phyloP scores from a whole-genome alignment of 2,888 invertebrate genomes.

The Schizotus pectinicornis region DNA sequence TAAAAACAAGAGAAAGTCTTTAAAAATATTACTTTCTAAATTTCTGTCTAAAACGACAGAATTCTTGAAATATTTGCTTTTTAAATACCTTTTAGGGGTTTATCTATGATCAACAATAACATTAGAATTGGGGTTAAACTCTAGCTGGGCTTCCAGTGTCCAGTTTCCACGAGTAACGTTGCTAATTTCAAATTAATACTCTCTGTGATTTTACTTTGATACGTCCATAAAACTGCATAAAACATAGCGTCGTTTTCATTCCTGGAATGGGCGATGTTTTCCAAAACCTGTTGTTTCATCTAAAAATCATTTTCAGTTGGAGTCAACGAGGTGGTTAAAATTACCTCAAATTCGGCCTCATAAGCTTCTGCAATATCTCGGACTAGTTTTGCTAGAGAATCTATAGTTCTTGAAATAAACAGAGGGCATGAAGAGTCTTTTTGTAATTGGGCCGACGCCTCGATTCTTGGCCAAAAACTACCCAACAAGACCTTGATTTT shows the following conservation, averaged over 20 bases:
- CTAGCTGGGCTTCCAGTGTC: slow-evolving; percentile 45
- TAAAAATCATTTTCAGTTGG: slow-evolving; percentile 34
- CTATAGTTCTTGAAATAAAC: slow-evolving; percentile 51
- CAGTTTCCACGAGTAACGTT: slow-evolving; percentile 54
- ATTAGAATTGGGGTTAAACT: background rate
- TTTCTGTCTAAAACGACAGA: too few relatives aligned
- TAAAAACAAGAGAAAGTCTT: too few relatives aligned
- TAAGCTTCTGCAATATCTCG: slow-evolving; percentile 52
- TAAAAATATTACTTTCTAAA: too few relatives aligned
- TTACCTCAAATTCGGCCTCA: slow-evolving; percentile 55
- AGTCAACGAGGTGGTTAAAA: slow-evolving; percentile 1
- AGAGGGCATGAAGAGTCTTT: slow-evolving; percentile 45
- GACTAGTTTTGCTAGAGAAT: slow-evolving; percentile 43
- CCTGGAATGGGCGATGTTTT: slow-evolving; percentile 58
- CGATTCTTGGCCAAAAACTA: slow-evolving; percentile 46
- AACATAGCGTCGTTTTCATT: slow-evolving; percentile 57
- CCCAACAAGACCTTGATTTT: slow-evolving; percentile 42
- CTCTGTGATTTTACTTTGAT: slow-evolving; percentile 57
- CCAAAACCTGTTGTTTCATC: slow-evolving; percentile 53
- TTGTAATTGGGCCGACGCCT: slow-evolving; percentile 50
- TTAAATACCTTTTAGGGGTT: too few relatives aligned
- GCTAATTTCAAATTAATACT: slow-evolving; percentile 50
- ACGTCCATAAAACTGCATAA: slow-evolving; percentile 59
- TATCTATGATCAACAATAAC: background rate
- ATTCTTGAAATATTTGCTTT: too few relatives aligned